Percentiles rank a stretch among this genome's conserved stretches.
Conservation (phyloP, 2,888 invertebrate species). For the Drosophila recens region DNA sequence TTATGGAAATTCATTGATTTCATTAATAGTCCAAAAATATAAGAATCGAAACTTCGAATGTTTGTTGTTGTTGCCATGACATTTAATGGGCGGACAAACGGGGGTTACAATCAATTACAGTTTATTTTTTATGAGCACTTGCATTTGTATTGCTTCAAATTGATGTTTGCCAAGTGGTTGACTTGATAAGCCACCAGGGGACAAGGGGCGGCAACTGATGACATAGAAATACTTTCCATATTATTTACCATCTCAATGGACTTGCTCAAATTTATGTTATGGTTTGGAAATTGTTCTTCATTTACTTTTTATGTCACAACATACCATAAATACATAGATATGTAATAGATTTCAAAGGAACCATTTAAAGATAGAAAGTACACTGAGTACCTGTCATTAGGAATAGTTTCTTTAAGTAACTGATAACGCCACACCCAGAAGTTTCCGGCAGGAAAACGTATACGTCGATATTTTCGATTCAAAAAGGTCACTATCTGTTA, state of each 20-base stretch:
- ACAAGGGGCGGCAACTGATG: not conserved
- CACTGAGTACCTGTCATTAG: not conserved
- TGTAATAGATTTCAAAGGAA: not conserved
- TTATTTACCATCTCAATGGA: conserved; percentile 5
- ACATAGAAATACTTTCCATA: conserved; percentile 10
- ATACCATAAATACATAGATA: conserved; percentile 14
- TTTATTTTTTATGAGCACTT: conserved; percentile 22
- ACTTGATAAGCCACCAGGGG: not conserved
- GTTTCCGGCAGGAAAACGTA: too few species aligned
- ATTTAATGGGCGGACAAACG: conserved; percentile 23
- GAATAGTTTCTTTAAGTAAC: not conserved
- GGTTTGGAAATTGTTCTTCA: not conserved
- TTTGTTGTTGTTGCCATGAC: conserved; percentile 45
- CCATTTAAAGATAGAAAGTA: not conserved
- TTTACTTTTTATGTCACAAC: conserved; percentile 8
- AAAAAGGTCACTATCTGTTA: too few species aligned
- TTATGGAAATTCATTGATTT: conserved; percentile 57
- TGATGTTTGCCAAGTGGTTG: conserved; percentile 13
- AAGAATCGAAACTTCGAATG: conserved; percentile 5
- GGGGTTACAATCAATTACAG: conserved; percentile 36
- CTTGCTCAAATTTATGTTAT: not conserved
- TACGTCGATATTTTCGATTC: too few species aligned
- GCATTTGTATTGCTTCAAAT: conserved; percentile 37
- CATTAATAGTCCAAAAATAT: conserved; percentile 29
- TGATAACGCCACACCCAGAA: not conserved